These are phyloP conservation scores for Ochropleura leucogaster DNA, from an alignment of 2,888 invertebrate genomes.

Conservation along the genomic window DNA sequence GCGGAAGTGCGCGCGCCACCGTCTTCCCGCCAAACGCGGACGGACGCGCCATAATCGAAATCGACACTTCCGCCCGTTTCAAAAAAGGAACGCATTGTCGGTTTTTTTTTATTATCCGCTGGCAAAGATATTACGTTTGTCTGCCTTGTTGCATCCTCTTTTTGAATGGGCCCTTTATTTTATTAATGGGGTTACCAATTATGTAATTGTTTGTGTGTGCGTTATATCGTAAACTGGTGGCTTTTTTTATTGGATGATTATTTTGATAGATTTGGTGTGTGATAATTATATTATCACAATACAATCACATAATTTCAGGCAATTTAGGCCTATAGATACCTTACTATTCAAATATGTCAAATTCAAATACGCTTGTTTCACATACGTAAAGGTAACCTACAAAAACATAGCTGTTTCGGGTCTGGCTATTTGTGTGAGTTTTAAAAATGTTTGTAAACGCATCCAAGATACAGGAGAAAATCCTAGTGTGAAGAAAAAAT, in stretches of 20 bases:
- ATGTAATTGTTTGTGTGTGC: constrained; percentile 43
- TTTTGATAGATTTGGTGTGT: constrained; percentile 1
- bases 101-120: constrained; percentile 71
- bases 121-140: constrained; percentile 65
- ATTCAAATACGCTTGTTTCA: too few species aligned
- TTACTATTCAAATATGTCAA: too few species aligned
- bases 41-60: constrained; percentile 81
- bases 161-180: constrained; percentile 58
- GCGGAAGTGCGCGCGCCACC: constrained; percentile 76
- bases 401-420: too few species aligned
- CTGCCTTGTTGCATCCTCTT: constrained; percentile 60
- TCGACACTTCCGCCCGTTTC: constrained; percentile 79
- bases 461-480: too few species aligned
- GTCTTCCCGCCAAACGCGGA: constrained; percentile 78
- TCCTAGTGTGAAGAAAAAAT: too few species aligned
- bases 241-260: constrained; percentile 25
- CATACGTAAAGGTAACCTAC: too few species aligned
- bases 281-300: background rate
- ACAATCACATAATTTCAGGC: too few species aligned
- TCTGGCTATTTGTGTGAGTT: too few species aligned
- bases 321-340: too few species aligned
- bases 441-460: too few species aligned
- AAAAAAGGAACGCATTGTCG: constrained; percentile 78
- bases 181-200: constrained; percentile 50
- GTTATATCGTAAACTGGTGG: constrained; percentile 30